Base-by-base conservation (phyloP, 1,140 invertebrate genomes). In the Cecropterus lyciades region DNA sequence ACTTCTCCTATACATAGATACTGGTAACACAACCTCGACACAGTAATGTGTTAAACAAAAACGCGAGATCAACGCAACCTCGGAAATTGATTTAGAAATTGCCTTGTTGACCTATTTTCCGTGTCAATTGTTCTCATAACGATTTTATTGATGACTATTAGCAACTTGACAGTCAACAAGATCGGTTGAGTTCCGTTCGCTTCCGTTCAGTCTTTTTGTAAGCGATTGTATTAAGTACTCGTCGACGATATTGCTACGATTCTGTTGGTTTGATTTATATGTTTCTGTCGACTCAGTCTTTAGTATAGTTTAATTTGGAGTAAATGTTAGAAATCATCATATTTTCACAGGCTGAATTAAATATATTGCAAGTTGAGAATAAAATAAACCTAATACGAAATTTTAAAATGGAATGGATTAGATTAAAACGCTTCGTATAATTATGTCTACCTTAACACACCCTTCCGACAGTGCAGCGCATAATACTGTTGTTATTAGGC, bases 71-170 rank as follows among this genome's bases (percentile, higher is more conserved):
- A 33, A 60, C 43, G 7, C 16, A 48, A 46, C 27, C 57, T 48
- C 27, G 43, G 43, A 40, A 37, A 49, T 51, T 62, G 45, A 62
- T 62, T 62, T 51, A 62, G 45, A 62, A 62, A 60, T 49, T 17
- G 11, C 11, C 46, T 62, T 10, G 46, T 60, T 60, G 57, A 62
- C 57, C 57, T 37, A 62, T 62, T 49, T 62, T 51, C 27, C 45
- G 59, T 62, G 45, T 62, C 59, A 51, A 62, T 62, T 62, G 59
- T 62, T 62, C 59, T 51, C 59, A 51, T 37, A 33, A 60, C 57
- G 30, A 62, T 37, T 60, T 62, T 51, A 62, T 62, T 51, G 30
- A 62, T 51, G 45, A 60, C 45, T 49, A 49, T 51, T 62, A 62
- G 59, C 59, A 40, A 62, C 59, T 62, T 62, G 30, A 51, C 45